Evolutionary conservation across 1,140 invertebrate species (phyloP).

Genomic region (Daktulosphaira vitifoliae): DNA sequence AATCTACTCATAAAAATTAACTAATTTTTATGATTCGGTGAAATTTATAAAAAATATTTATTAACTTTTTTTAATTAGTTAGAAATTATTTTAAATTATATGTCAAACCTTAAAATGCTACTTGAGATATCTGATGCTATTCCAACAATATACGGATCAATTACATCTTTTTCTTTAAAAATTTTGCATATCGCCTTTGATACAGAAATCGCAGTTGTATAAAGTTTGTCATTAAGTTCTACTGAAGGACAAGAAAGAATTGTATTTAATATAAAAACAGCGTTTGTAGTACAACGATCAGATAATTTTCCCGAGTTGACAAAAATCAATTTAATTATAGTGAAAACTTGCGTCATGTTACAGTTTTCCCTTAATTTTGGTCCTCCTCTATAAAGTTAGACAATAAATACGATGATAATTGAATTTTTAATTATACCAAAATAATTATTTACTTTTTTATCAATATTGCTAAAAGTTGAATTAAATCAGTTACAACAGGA

Average conservation of each 20-base stretch:
- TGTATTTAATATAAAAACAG: background rate
- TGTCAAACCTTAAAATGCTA: constrained; percentile 14
- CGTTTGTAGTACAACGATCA: background rate
- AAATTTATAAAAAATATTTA: too few relatives aligned
- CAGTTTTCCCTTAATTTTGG: background rate
- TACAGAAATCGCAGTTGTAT: background rate
- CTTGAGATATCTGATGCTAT: constrained; percentile 20
- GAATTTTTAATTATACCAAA: too few relatives aligned
- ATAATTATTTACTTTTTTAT: constrained; percentile 27
- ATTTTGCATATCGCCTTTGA: constrained; percentile 19
- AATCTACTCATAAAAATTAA: too few relatives aligned
- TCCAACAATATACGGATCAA: constrained; percentile 4
- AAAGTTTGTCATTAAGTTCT: constrained; percentile 8
- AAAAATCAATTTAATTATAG: constrained; percentile 17
- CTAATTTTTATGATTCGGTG: too few relatives aligned
- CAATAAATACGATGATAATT: too few relatives aligned
- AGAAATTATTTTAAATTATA: too few relatives aligned
- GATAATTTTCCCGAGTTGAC: background rate
- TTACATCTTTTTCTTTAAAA: background rate
- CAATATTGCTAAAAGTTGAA: constrained; percentile 24
- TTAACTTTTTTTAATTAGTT: too few relatives aligned
- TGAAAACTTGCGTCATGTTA: constrained; percentile 12
- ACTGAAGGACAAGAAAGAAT: constrained; percentile 16
- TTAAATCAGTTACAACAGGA: constrained; percentile 1
- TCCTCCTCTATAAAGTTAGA: background rate